Base-by-base conservation (phyloP, 2,888 invertebrate genomes). In the Muschampia plurimacula region DNA sequence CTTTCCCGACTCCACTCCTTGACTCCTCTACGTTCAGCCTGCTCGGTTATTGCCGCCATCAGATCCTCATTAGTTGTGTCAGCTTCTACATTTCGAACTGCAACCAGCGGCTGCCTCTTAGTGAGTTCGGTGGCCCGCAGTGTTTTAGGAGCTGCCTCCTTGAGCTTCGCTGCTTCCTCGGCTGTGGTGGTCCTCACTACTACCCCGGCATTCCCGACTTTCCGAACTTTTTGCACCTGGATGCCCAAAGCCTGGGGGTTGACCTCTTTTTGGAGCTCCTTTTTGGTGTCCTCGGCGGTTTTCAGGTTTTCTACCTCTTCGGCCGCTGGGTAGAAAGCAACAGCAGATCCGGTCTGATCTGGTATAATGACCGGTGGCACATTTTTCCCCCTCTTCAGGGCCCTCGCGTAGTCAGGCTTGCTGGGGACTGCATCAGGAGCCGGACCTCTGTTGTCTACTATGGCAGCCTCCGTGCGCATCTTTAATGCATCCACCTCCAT, bases 241-340 rank as follows among this genome's bases (percentile, higher is more conserved):
- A 52, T 55, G 13, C 69, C 69, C 2, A 41, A 15, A 0, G 22
- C 22, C 1, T 46, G 39, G 0, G 69, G 69, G n/a, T 44, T 9
- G 0, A 69, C 55, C 0, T 55, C 13, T 0, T 13, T 55, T 28
- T 69, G 52, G 0, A 69, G 63, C 9, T n/a, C 39, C 9, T 9
- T 13, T 9, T 69, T 69, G 10, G 63, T 69, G 3, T 69, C 69
- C 7, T 69, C 63, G 0, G 69, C 63, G 0, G 69, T 69, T 7
- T 44, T 69, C 0, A 69, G 8, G 0, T 0, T 28, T 4, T 63
- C 41, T 13, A 15, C 36, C 9, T 10, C 44, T 2, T 6, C n/a
- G 0, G 39, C 63, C 0, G 41, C 22, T 22, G 22, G 22, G 22
- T 22, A 22, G 22, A 22, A 22, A 1, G 22, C 22, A 22, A 22